Conservation (phyloP, 2,797 vertebrate genomes). For the Lutjanus argentimaculatus region DNA sequence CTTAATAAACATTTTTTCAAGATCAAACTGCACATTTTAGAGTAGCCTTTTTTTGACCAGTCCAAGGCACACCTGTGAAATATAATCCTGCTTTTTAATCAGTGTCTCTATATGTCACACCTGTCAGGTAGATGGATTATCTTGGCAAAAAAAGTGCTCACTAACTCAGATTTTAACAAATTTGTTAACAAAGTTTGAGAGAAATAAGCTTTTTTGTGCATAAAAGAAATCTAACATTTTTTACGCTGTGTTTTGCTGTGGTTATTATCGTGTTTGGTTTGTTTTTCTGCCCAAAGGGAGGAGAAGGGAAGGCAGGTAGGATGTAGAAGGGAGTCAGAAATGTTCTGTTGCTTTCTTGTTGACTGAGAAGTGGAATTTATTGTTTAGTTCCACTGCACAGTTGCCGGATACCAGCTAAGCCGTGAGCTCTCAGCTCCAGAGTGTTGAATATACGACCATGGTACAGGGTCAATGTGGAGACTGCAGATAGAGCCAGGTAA, state of each 20-base stretch:
- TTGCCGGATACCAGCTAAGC: constrained; percentile 37
- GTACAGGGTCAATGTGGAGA: constrained; percentile 7
- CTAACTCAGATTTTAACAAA: too few relatives aligned
- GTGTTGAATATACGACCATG: background rate
- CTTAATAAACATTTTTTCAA: too few relatives aligned
- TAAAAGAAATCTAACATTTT: too few relatives aligned
- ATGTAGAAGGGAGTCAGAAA: background rate
- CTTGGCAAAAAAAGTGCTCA: too few relatives aligned
- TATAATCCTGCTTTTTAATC: too few relatives aligned
- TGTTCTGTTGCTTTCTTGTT: background rate
- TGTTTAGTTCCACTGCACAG: constrained; percentile 24
- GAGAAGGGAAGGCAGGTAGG: background rate
- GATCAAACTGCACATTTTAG: too few relatives aligned
- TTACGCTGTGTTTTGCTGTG: background rate
- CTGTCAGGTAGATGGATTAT: too few relatives aligned
- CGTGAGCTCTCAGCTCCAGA: constrained; percentile 20
- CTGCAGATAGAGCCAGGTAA: constrained; percentile 17
- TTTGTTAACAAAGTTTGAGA: too few relatives aligned
- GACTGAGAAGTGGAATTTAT: constrained; percentile 24
- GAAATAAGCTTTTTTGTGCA: too few relatives aligned
- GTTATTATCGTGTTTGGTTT: constrained; percentile 21
- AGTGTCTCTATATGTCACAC: too few relatives aligned
- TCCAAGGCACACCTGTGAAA: too few relatives aligned
- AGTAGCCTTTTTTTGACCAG: too few relatives aligned
- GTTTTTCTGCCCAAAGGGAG: constrained; percentile 1